Evolutionary conservation across 2,797 vertebrate genomes (phyloP), one percentile per base, ranked within the genome.

Genomic region (Sebastes diaconus): DNA sequence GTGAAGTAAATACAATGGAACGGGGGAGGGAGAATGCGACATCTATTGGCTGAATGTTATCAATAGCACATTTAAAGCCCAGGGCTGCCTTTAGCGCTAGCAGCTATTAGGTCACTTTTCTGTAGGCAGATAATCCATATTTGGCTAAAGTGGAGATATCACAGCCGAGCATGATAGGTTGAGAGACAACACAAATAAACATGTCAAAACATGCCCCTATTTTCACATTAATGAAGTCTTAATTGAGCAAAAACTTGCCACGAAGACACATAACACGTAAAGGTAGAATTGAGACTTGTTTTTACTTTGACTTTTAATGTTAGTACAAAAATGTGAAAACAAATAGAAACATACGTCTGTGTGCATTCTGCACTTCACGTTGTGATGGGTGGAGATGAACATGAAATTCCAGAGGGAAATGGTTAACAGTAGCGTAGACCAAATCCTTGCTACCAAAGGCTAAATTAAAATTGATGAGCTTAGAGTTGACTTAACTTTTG

Each of bases 321-420:
- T 36, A n/a, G 79, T 89, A 91, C 71, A 89, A 90, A 90, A 86
- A 84, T 73, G 42, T 75, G 5, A 79, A 76, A 76, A 81, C 80
- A 86, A 78, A 79, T 63, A 61, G n/a, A 86, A 74, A 25, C 14
- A 52, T 29, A 14, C 4, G 10, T 71, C 34, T 27, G 4, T 54
- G 77, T 59, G 6, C 70, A 18, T 27, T 68, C 32, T 85, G 79
- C 69, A 81, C 75, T 77, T 89, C 70, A 84, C 66, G 74, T 75
- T 86, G 27, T 74, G 5, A 57, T 36, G 55, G 66, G 20, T 16
- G 42, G 72, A 81, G 16, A 68, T 52, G 5, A 60, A 36, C 18
- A 66, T 46, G 36, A 67, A 46, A 1, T 30, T 71, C 2, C 46
- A 29, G 42, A 13, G 54, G 27, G 54, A 72, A 58, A 73, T 22